A percentile compares a stretch with the other conserved stretches of the same genome.
Conservation (phyloP, 2,888 invertebrate genomes). For the Lycia hirtaria region DNA sequence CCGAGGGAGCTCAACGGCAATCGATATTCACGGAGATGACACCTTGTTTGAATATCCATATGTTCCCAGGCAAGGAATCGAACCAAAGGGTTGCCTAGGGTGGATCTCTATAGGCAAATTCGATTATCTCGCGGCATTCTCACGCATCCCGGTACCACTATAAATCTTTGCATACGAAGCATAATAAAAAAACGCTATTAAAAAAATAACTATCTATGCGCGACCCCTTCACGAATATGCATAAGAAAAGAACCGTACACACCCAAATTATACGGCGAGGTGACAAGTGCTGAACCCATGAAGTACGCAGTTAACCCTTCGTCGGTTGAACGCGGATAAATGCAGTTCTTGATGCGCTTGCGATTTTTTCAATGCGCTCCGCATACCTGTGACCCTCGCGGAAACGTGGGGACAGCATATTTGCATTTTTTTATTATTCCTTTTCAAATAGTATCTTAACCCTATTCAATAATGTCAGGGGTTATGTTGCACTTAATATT, state of each 20-base stretch:
- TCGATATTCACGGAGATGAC: constrained; percentile 85
- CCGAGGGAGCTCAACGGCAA: constrained; percentile 76
- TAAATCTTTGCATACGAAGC: constrained; percentile 83
- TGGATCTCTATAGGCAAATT: constrained; percentile 83
- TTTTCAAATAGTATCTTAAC: constrained; percentile 84
- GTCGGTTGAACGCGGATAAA: constrained; percentile 51
- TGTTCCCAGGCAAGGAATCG: constrained; percentile 69
- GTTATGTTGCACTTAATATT: constrained; percentile 86
- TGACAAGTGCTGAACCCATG: constrained; percentile 78
- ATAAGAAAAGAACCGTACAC: constrained; percentile 76
- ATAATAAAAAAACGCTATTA: constrained; percentile 81
- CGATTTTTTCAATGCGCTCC: constrained; percentile 65
- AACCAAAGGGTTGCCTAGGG: constrained; percentile 76
- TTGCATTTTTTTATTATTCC: constrained; percentile 83
- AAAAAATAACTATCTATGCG: constrained; percentile 79
- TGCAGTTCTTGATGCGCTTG: constrained; percentile 68
- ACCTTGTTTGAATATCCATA: constrained; percentile 85
- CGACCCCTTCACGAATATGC: constrained; percentile 77
- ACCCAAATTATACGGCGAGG: constrained; percentile 83
- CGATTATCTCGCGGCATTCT: constrained; percentile 82
- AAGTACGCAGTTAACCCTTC: constrained; percentile 54
- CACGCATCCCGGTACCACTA: constrained; percentile 76
- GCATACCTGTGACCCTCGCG: constrained; percentile 75
- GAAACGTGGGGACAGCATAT: constrained; percentile 82
- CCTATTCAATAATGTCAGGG: constrained; percentile 85